Base-by-base conservation (phyloP, 1,140 invertebrate species). In the Oreohelix idahoensis region DNA sequence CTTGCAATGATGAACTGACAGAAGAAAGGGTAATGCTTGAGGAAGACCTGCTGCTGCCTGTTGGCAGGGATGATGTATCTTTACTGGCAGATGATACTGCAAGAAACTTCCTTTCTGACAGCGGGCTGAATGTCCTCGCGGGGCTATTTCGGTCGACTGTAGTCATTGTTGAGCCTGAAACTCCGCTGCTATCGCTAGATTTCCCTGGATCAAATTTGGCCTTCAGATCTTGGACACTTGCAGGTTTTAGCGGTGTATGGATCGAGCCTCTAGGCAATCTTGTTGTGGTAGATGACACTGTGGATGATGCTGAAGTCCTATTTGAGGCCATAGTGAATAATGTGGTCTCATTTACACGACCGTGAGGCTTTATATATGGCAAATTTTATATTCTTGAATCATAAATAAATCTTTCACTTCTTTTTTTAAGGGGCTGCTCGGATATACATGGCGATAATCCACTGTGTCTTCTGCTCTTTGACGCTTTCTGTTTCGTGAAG, bases 161-260 rank as follows among this genome's bases (percentile, higher is more conserved):
- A 17, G 29, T 35, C n/a, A n/a, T 32, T 11, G 29, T 35, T 8
- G 63, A 66, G n/a, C 4, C 63, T 15, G 53, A 23, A 10, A 8
- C 63, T 2, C 29, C 49, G 8, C 32, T 38, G 36, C 42, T 38
- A 32, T 32, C 81, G 26, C 45, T 15, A 32, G 23, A 63, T 23
- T 81, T 83, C 17, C 79, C 69, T 36, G 58, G 73, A 36, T 86
- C 85, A 83, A 86, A 86, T 74, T 83, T 86, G 0, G 85, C 85
- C 49, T 86, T 86, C 20, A 86, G 76, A 70, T 86, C 85, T 35
- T 81, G 73, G 23, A 86, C 83, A 58, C 82, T 86, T n/a, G 80
- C 85, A 29, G 85, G 85, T 23, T 84, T 78, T 5, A 86, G 80
- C 0, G 85, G 85, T 23, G 85, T 86, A 42, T 82, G 84, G 35